phyloP scores from a whole-genome alignment of 2,113 vertebrate genomes.

The Nyctereutes procyonoides region DNA sequence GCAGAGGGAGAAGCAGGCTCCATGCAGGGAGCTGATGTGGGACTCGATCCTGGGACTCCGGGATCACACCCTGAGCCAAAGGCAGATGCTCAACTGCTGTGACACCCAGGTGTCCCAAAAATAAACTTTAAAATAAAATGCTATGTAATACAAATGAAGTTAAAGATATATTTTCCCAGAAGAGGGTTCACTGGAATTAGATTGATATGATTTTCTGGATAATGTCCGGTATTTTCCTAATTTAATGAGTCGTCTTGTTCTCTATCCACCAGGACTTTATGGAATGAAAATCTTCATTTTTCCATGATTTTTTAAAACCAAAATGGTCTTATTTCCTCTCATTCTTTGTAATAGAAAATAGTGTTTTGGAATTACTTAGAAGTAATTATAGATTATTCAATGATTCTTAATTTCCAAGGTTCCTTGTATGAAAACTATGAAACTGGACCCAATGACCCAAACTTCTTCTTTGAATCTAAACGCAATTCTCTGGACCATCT shows the following conservation, averaged over 20 bases:
- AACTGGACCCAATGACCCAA: background rate
- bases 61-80: too few relatives aligned
- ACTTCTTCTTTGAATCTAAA: background rate
- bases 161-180: background rate
- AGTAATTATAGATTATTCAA: constrained; percentile 26
- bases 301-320: background rate
- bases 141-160: background rate
- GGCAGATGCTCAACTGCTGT: too few relatives aligned
- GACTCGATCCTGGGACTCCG: too few relatives aligned
- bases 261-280: background rate
- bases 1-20: too few relatives aligned
- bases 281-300: background rate
- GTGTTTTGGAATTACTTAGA: background rate
- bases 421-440: background rate
- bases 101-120: too few relatives aligned
- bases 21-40: too few relatives aligned
- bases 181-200: background rate
- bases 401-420: background rate
- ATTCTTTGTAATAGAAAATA: background rate
- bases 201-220: background rate
- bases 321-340: background rate
- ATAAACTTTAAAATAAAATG: background rate
- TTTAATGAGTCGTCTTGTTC: background rate
- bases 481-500: background rate
- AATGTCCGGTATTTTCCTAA: background rate